These are phyloP conservation scores for Bos indicus DNA, from an alignment of 2,113 vertebrate genomes.

Conservation along the genomic window DNA sequence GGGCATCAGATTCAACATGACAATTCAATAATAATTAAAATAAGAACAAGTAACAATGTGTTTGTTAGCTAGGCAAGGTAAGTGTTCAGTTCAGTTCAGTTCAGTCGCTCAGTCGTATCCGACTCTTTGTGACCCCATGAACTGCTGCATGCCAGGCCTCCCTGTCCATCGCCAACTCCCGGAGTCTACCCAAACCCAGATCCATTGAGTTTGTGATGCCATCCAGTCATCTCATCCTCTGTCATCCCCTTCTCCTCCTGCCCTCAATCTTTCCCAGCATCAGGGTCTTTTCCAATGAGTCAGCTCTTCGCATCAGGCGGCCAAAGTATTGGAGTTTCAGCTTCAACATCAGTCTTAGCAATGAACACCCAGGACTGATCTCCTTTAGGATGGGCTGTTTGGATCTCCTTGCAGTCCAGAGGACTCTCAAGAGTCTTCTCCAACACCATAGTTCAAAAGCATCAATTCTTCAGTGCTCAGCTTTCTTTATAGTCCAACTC, in stretches of 20 bases:
- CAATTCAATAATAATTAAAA: neutral
- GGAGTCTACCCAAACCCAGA: neutral
- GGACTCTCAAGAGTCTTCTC: neutral
- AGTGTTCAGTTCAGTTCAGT: neutral
- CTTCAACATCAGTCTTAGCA: neutral
- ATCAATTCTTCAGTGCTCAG: neutral
- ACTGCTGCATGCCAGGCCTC: fast-evolving
- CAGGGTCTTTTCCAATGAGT: neutral
- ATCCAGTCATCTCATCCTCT: neutral
- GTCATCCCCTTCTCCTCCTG: neutral
- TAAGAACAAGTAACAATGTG: neutral
- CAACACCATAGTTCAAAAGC: neutral
- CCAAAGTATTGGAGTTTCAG: neutral
- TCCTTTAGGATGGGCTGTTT: neutral
- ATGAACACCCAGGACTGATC: neutral
- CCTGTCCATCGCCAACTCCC: neutral
- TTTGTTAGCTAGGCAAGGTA: neutral
- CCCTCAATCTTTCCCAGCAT: neutral
- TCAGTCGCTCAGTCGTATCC: fast-evolving
- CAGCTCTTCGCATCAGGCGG: fast-evolving
- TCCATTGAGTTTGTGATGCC: neutral
- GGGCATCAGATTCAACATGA: neutral
- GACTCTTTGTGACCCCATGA: neutral
- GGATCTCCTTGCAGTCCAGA: neutral
- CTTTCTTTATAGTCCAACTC: neutral